These are phyloP conservation scores for Cecidostiba fungosa DNA, from an alignment of 2,888 invertebrate genomes.

Conservation along the genomic window DNA sequence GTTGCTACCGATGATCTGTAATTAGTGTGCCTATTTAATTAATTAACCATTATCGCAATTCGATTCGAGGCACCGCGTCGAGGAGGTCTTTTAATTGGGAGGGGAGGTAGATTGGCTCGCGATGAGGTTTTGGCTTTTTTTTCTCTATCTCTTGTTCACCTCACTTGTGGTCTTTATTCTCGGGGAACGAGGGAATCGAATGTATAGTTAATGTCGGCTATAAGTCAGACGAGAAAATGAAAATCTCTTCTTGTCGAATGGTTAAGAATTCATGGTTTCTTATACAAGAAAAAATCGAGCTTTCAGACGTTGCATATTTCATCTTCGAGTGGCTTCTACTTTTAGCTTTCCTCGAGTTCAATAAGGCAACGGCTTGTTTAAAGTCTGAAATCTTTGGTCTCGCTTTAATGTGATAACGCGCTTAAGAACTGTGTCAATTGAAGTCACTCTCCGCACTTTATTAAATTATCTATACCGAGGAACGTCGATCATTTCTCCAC, in stretches of 20 bases:
- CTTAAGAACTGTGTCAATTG: constrained; percentile 36
- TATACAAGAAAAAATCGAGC: neutral
- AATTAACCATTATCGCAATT: constrained; percentile 51
- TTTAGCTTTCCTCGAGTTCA: neutral
- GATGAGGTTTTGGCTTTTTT: neutral
- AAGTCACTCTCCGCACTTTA: constrained; percentile 19
- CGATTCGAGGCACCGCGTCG: neutral
- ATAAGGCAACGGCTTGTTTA: neutral
- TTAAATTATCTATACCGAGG: constrained; percentile 23
- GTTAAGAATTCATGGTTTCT: neutral
- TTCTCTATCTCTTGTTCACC: neutral
- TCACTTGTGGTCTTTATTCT: neutral
- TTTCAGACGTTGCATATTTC: constrained; percentile 4
- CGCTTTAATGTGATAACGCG: constrained; percentile 14
- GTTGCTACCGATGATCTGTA: constrained; percentile 48
- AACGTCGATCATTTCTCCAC: neutral
- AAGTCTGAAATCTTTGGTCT: constrained; percentile 1
- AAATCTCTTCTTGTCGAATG: neutral
- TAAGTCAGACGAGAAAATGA: neutral
- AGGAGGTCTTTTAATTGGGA: constrained; percentile 35
- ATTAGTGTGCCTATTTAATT: constrained; percentile 58
- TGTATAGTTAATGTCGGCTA: neutral
- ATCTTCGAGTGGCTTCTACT: neutral
- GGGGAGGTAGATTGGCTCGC: neutral
- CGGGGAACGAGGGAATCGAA: neutral